Evolutionary conservation across 2,797 vertebrate species (phyloP), one percentile per base, ranked within the genome.

Genomic region (Brotula barbata): DNA sequence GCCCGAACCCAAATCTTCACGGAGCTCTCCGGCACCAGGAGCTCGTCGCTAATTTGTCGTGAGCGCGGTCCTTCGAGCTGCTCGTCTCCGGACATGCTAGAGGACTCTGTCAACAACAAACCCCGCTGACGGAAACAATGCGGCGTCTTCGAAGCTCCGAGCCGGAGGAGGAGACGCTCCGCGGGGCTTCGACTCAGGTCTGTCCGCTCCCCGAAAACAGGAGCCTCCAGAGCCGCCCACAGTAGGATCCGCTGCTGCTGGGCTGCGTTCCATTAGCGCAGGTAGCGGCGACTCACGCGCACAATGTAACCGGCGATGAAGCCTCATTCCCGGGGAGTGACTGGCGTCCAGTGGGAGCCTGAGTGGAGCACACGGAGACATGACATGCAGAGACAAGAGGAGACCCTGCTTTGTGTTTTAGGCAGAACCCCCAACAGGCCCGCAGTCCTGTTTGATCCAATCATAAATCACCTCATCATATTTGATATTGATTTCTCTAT

Each of bases 381-480:
- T 89, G 89, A 88, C 83, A 87, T 89, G 87, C 81, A 78, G 88
- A 66, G 87, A 87, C 69, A 89, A 84, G 80, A 88, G 84, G 83
- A 90, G 88, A 87, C 84, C 82, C 71, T 78, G 74, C 65, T 77
- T 59, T 65, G 75, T 77, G 34, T 77, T 65, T 70, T 66, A 72
- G 45, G 22, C 37, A 61, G 58, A 68, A 60, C 72, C 64, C 63
- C 77, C 80, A 81, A 67, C 68, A 74, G 79, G 74, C 80, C 76
- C 9, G 34, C 13, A 10, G 8, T 36, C 34, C 7, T 36, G 3
- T 36, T 36, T 14, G 34, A 36, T 10, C 34, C 7, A 6, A 36
- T 14, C 34, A 36, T 36, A 36, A 36, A 28, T 28, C 25, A 28
- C 25, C 13, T 10, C 9, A 2, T 14, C 4, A 12, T 36, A 3